phyloP scores from a whole-genome alignment of 2,888 invertebrate genomes.

The Cryptocephalus primarius region DNA sequence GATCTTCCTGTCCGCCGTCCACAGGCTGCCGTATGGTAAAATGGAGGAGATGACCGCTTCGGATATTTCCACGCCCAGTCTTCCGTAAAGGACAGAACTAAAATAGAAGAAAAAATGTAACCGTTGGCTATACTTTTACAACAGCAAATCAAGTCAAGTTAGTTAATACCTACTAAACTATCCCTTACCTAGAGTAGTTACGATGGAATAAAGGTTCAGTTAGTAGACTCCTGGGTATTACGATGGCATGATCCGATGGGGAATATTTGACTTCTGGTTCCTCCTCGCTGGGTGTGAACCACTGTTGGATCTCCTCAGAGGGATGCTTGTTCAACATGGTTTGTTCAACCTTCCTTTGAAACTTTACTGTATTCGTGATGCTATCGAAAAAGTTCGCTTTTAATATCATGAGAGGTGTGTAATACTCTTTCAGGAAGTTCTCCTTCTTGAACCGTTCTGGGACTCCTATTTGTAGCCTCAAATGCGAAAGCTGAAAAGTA shows the following conservation, averaged over 20 bases:
- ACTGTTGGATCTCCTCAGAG: constrained; percentile 28
- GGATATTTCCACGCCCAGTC: constrained; percentile 39
- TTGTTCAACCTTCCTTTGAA: constrained; percentile 35
- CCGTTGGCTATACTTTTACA: too few relatives aligned
- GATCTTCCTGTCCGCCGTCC: constrained; percentile 36
- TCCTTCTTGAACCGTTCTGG: constrained; percentile 29
- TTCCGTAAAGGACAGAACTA: constrained; percentile 41
- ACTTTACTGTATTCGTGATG: constrained; percentile 37
- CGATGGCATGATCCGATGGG: constrained; percentile 37
- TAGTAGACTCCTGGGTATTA: constrained; percentile 39
- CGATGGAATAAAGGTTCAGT: constrained; percentile 35
- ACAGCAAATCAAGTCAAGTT: too few relatives aligned
- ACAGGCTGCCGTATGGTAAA: constrained; percentile 32
- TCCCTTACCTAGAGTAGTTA: constrained; percentile 35
- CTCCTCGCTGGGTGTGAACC: constrained; percentile 12
- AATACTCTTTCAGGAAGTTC: constrained; percentile 34
- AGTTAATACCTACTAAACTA: too few relatives aligned
- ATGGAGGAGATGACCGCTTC: constrained; percentile 38
- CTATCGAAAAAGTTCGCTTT: constrained; percentile 43
- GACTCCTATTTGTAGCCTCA: constrained; percentile 39
- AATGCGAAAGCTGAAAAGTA: constrained; percentile 34
- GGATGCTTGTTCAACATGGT: constrained; percentile 28
- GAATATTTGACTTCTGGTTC: constrained; percentile 31
- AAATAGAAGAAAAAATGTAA: too few relatives aligned
- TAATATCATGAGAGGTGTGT: constrained; percentile 36